Percentiles rank a stretch among this genome's conserved stretches.
These are phyloP conservation scores for Thymelicus sylvestris DNA, from an alignment of 2,888 invertebrate species.

Conservation along the genomic window DNA sequence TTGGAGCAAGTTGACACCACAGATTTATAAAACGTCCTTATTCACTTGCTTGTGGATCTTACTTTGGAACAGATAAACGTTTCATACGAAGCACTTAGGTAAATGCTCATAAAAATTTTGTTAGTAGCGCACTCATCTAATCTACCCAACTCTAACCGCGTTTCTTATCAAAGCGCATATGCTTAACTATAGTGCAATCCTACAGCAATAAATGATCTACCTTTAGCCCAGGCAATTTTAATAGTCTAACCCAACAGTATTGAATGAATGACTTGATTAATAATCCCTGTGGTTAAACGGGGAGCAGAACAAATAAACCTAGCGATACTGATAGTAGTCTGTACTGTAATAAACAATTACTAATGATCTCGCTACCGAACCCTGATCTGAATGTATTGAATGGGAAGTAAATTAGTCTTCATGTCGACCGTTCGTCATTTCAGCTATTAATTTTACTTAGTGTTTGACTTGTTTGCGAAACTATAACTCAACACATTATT, in stretches of 20 bases:
- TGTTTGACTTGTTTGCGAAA: constrained; percentile 12
- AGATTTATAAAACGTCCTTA: too few species aligned
- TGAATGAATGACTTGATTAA: not conserved
- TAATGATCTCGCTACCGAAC: constrained; percentile 6
- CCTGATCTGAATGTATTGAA: not conserved
- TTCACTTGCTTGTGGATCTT: too few species aligned
- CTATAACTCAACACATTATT: constrained; percentile 8
- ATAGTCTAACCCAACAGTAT: not conserved
- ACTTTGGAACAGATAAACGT: too few species aligned
- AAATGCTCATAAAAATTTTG: too few species aligned
- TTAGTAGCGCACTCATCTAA: too few species aligned
- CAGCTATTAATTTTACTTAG: constrained; percentile 2
- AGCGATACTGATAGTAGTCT: not conserved
- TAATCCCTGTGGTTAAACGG: not conserved
- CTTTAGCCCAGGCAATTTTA: not conserved
- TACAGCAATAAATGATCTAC: not conserved
- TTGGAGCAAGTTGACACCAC: too few species aligned
- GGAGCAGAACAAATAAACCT: not conserved
- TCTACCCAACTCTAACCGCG: not conserved
- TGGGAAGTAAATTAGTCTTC: constrained; percentile 3
- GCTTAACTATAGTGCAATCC: not conserved
- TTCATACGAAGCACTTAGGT: too few species aligned
- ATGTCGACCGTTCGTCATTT: constrained; percentile 1
- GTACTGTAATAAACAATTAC: not conserved
- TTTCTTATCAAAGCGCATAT: not conserved